phyloP scores from a whole-genome alignment of 1,140 invertebrate genomes.

The Brachionus plicatilis region DNA sequence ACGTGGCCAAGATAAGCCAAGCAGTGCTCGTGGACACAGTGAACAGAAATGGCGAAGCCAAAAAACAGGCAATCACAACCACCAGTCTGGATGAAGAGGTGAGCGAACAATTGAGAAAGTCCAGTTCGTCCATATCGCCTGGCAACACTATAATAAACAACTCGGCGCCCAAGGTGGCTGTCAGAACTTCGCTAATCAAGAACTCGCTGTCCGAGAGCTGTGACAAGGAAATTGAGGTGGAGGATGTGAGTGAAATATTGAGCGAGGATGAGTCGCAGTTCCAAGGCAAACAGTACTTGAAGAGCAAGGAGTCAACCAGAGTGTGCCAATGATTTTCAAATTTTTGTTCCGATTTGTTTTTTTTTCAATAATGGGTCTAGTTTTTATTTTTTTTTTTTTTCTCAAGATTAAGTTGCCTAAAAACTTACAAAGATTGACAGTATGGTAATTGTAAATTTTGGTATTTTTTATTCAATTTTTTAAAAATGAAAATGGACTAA shows the following conservation, averaged over 20 bases:
- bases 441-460: not conserved
- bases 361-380: not conserved
- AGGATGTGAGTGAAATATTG: constrained; percentile 25
- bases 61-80: not conserved
- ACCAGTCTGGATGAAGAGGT: not conserved
- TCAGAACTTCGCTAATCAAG: not conserved
- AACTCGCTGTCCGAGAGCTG: not conserved
- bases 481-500: not conserved
- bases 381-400: not conserved
- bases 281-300: not conserved
- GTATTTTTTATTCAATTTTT: not conserved
- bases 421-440: not conserved
- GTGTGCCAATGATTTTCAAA: not conserved
- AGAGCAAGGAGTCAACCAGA: not conserved
- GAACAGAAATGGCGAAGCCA: not conserved
- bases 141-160: not conserved
- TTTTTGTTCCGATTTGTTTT: not conserved
- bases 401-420: too few species aligned
- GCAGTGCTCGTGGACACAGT: not conserved
- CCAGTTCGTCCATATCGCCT: not conserved
- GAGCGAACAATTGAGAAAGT: not conserved
- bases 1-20: not conserved
- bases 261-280: not conserved
- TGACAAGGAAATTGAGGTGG: constrained; percentile 17
- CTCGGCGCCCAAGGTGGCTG: not conserved